Percentiles rank a stretch among this genome's conserved stretches.
Evolutionary conservation across 2,888 invertebrate species (phyloP).

Genomic region (Lamellibrachia columna): DNA sequence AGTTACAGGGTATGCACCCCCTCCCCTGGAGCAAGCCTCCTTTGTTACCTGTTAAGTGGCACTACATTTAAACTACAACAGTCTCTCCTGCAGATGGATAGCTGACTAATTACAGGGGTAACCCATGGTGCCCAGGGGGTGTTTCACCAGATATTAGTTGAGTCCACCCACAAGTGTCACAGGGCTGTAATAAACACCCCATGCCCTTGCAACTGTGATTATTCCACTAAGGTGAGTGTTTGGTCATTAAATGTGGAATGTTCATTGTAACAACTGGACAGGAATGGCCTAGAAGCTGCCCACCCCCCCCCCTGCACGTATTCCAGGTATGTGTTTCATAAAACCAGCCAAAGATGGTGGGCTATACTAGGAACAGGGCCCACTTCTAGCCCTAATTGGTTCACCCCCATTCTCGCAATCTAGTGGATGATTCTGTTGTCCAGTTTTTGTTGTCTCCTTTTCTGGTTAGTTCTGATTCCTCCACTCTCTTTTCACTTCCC

Average conservation of each 20-base stretch:
- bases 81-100: neutral
- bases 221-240: neutral
- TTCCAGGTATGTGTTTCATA: neutral
- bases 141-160: neutral
- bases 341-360: no score
- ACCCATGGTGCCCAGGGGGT: neutral
- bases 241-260: constrained; percentile 12
- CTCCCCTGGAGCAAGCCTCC: neutral
- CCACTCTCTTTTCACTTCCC: neutral
- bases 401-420: no score
- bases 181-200: neutral
- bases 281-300: neutral
- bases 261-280: neutral
- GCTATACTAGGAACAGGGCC: no score
- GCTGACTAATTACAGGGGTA: neutral
- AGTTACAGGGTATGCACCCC: neutral
- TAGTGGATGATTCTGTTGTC: neutral
- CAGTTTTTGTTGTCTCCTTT: neutral
- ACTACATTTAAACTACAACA: neutral
- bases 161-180: neutral
- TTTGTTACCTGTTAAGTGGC: neutral
- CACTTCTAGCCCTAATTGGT: no score
- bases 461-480: neutral
- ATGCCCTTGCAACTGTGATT: neutral
- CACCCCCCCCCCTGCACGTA: neutral